Conservation (phyloP, 2,888 invertebrate species). For the Microctonus aethiopoides region DNA sequence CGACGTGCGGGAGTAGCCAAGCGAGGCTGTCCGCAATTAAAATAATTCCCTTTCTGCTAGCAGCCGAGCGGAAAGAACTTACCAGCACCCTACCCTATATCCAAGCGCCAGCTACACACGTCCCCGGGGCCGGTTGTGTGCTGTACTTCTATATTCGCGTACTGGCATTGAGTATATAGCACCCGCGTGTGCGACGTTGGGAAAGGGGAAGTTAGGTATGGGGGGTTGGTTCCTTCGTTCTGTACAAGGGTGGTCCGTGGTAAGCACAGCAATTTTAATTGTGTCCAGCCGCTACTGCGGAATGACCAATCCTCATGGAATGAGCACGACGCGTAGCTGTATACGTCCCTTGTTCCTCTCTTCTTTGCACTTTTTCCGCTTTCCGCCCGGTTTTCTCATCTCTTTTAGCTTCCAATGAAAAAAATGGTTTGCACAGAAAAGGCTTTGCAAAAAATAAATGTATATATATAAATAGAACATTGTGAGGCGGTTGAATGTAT, state of each 20-base stretch:
- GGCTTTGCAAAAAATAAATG: neutral
- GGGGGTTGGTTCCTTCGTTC: conserved; percentile 34
- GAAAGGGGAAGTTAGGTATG: neutral
- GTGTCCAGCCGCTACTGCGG: conserved; percentile 55
- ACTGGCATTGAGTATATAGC: neutral
- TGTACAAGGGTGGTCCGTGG: conserved; percentile 44
- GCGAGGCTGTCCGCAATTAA: conserved; percentile 68
- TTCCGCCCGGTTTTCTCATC: neutral
- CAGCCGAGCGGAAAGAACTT: conserved; percentile 68
- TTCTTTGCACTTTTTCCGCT: neutral
- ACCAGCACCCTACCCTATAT: conserved; percentile 62
- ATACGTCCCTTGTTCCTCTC: neutral
- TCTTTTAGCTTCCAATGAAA: neutral
- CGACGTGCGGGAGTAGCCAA: conserved; percentile 58
- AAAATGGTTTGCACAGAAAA: neutral
- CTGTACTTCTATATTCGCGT: conserved; percentile 4
- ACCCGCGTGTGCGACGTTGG: neutral
- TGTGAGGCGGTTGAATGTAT: neutral
- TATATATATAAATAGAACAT: neutral
- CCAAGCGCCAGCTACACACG: conserved; percentile 27
- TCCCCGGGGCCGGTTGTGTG: conserved; percentile 21
- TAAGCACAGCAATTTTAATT: conserved; percentile 67
- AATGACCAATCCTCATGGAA: conserved; percentile 56
- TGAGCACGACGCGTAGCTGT: conserved; percentile 44
- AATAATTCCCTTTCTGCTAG: conserved; percentile 68